These are phyloP conservation scores for Psittacula cyanocephala DNA, from an alignment of 2,113 vertebrate genomes.

Conservation along the genomic window DNA sequence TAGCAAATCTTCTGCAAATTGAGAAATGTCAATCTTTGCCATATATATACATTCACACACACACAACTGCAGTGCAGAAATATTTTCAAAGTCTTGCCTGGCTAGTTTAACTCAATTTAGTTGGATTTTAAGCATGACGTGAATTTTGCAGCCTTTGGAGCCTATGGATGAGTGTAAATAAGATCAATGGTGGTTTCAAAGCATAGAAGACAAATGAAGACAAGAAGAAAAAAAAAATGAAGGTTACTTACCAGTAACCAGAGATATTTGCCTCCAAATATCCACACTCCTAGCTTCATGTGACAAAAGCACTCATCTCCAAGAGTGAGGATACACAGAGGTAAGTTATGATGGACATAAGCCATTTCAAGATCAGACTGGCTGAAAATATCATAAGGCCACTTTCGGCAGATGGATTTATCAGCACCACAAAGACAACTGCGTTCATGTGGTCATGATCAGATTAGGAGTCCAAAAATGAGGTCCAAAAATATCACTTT, in stretches of 20 bases:
- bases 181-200: slow-evolving; percentile 63
- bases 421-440: slow-evolving; percentile 6
- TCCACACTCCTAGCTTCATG: slow-evolving; percentile 49
- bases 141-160: slow-evolving; percentile 54
- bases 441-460: not conserved
- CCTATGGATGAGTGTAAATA: slow-evolving; percentile 39
- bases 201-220: slow-evolving; percentile 68
- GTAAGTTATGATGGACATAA: slow-evolving; percentile 31
- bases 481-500: not conserved
- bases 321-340: slow-evolving; percentile 58
- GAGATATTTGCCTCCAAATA: slow-evolving; percentile 52
- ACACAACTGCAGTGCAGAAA: slow-evolving; percentile 59
- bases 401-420: slow-evolving; percentile 31
- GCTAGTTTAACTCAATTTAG: slow-evolving; percentile 39
- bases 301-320: slow-evolving; percentile 43
- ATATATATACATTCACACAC: slow-evolving; percentile 55
- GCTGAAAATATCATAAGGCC: slow-evolving; percentile 11
- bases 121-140: slow-evolving; percentile 57
- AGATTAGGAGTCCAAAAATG: not conserved
- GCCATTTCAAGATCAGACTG: slow-evolving; percentile 50
- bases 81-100: slow-evolving; percentile 62
- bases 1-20: slow-evolving; percentile 71
- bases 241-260: slow-evolving; percentile 66
- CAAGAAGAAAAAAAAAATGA: slow-evolving; percentile 48
- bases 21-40: slow-evolving; percentile 69